These are phyloP conservation scores for Syrphus vitripennis DNA, from an alignment of 2,888 invertebrate species.

Conservation along the genomic window DNA sequence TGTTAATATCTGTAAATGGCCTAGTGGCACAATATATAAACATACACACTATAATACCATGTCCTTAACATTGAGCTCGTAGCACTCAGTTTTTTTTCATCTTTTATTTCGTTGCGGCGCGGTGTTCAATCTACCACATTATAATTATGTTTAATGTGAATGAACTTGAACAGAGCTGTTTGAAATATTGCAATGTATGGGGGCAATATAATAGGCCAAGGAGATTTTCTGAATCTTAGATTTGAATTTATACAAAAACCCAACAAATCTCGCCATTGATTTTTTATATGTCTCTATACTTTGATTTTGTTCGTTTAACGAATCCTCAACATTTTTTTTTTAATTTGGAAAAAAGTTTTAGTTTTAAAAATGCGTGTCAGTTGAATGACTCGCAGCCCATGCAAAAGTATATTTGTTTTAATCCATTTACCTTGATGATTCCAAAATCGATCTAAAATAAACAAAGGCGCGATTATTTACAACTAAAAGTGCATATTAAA, in stretches of 20 bases:
- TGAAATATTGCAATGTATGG: not conserved
- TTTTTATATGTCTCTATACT: too few relatives aligned
- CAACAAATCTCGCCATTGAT: too few relatives aligned
- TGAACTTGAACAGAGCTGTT: not conserved
- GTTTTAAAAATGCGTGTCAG: too few relatives aligned
- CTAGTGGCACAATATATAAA: not conserved
- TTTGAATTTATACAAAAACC: too few relatives aligned
- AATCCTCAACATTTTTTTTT: too few relatives aligned
- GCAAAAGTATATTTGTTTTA: too few relatives aligned
- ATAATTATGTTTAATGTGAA: not conserved
- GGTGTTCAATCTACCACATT: not conserved
- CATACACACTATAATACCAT: not conserved
- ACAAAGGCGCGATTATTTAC: not conserved
- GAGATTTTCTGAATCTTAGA: not conserved
- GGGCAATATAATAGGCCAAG: not conserved
- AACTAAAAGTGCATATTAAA: not conserved
- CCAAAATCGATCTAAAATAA: not conserved
- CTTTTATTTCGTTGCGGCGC: not conserved
- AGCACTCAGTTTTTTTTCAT: not conserved
- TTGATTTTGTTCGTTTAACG: too few relatives aligned
- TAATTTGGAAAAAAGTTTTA: too few relatives aligned
- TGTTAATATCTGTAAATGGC: slow-evolving; percentile 5
- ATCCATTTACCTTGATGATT: not conserved
- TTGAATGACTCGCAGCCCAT: too few relatives aligned
- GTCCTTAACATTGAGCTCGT: not conserved